Base-by-base conservation (phyloP, 2,113 vertebrate species). In the Arizona elegans region DNA sequence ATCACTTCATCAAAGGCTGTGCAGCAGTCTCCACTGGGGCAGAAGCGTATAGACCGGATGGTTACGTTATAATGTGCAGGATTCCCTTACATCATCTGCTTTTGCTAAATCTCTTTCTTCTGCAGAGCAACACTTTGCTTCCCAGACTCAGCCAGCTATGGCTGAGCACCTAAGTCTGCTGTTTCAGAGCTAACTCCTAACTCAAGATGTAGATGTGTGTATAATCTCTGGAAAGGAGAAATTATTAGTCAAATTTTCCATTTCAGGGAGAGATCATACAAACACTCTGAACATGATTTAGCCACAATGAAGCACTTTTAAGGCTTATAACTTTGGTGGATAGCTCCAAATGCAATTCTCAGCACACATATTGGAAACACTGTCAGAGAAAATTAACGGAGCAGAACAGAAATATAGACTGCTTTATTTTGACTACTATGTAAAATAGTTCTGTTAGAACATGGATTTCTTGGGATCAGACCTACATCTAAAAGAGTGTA, bases 1-100 rank as follows among this genome's bases (percentile, higher is more conserved):
- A 54, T 59, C 58, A 85, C 89, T 91, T 86, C 92, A 92, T 95
- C 93, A 91, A 86, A 87, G 1, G 75, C 3, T 55, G 38, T n/a
- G 85, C 58, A 54, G 58, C 38, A 87, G 89, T 5, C 10, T 89
- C 43, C 13, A 13, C 56, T 29, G n/a, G 54, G 13, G 38, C 33
- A 5, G 62, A 87, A 94, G 65, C 52, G 90, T 52, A 54, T 29
- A 26, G 2, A 38, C 15, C 21, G 8, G 38, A 87, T 29, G 90
- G 91, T 91, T 92, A 5, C n/a, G 89, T 70, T 3, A 29, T 65
- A 94, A 86, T 95, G 91, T 89, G 93, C 86, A 93, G 94, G 70
- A 85, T 93, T 93, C 90, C 70, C 91, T 94, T 94, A 92, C 90
- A 94, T 95, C 94, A 91, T 93, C 92, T 95, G 94, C 93, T 94